Conservation (phyloP, 2,113 vertebrate species). For the Gorsachius goisagi region DNA sequence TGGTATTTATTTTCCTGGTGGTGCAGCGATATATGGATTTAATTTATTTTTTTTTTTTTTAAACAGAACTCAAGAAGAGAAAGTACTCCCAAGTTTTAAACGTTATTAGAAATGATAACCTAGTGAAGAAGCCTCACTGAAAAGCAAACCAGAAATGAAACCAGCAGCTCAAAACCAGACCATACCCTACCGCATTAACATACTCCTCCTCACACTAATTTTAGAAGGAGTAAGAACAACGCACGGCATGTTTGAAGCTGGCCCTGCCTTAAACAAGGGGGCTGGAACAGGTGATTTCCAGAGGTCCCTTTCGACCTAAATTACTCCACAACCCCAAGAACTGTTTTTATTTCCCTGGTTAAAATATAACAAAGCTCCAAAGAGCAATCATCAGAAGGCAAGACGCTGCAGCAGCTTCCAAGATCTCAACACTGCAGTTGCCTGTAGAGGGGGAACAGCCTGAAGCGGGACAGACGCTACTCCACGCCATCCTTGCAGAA, state of each 20-base stretch:
- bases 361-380: not conserved
- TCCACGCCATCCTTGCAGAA: not conserved
- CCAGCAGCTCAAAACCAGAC: not conserved
- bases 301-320: not conserved
- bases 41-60: not conserved
- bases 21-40: not conserved
- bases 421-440: not conserved
- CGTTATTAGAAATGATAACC: not conserved
- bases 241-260: not conserved
- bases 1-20: not conserved
- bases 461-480: not conserved
- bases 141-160: conserved; percentile 43
- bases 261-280: not conserved
- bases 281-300: not conserved
- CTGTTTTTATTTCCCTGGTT: not conserved
- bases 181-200: conserved; percentile 29
- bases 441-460: not conserved
- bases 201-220: conserved; percentile 60
- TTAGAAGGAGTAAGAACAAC: conserved; percentile 49
- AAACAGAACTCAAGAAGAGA: not conserved
- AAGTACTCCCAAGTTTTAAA: not conserved
- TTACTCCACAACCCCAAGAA: not conserved
- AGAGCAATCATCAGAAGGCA: not conserved
- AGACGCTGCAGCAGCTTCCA: not conserved
- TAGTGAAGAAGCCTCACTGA: not conserved